Evolutionary conservation across 37 sponge, comb jelly and placozoan species (phyloP).

Genomic region (Dysidea cf. avara): DNA sequence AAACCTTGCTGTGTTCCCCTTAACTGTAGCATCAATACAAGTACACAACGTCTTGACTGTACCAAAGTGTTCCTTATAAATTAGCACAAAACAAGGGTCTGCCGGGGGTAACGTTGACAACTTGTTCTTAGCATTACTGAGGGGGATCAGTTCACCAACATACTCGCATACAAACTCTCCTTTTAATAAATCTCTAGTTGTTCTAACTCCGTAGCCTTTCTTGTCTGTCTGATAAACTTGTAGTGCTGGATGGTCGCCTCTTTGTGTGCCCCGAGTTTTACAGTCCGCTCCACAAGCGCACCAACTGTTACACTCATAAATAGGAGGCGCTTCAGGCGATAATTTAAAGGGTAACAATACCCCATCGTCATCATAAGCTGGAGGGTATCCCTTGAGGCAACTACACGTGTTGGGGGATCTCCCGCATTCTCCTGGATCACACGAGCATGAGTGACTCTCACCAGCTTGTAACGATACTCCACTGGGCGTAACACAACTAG

Average conservation of each 20-base stretch:
- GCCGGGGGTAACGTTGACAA: neutral
- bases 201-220: slow-evolving; percentile 79
- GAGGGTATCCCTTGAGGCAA: too few species aligned
- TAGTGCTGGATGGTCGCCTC: slow-evolving; percentile 9
- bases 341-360: too few species aligned
- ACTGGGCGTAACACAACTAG: too few species aligned
- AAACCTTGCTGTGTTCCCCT: slow-evolving; percentile 72
- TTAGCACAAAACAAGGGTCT: slow-evolving; percentile 59
- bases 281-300: slow-evolving; percentile 70
- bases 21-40: slow-evolving; percentile 72
- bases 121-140: slow-evolving; percentile 40
- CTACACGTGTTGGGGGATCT: too few species aligned
- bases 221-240: slow-evolving; percentile 32
- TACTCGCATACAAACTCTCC: slow-evolving; percentile 88
- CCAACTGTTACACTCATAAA: slow-evolving; percentile 82
- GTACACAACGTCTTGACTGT: slow-evolving; percentile 37
- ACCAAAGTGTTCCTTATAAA: slow-evolving; percentile 55
- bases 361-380: too few species aligned
- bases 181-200: slow-evolving; percentile 21
- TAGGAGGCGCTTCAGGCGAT: slow-evolving; percentile 28
- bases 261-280: slow-evolving; percentile 61
- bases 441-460: too few species aligned
- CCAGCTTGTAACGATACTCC: too few species aligned
- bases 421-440: too few species aligned
- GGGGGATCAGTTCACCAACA: slow-evolving; percentile 78